Base-by-base conservation (phyloP, 2,888 invertebrate genomes). In the Mimas tiliae region DNA sequence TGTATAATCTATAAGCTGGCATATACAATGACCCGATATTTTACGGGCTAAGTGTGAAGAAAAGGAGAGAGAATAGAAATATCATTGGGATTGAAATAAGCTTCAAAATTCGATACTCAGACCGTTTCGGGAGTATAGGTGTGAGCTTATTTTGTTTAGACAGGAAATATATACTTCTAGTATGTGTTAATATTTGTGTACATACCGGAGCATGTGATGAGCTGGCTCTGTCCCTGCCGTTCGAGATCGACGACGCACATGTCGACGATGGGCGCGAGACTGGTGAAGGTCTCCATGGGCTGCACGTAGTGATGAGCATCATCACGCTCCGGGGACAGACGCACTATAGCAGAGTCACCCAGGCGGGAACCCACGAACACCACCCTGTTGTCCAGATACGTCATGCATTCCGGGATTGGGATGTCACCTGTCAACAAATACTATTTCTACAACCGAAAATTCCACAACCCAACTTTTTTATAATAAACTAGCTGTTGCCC, bases 241-340 rank as follows among this genome's bases (percentile, higher is more conserved):
- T 99, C 99, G 70, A 99, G 94, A 91, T 99, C 99, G 1, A 99
- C 99, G 0, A 99, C 98, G 73, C 98, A 98, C 97, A 99, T 99
- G 87, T 99, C 99, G 27, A 99, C 96, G 75, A 99, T 99, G 0
- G 99, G 99, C 4, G 99, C 99, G 53, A 99, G 94, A 91, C 99
- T 99, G 34, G 98, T 98, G 90, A 98, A 99, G 14, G 96, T 97
- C 91, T 99, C 99, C 97, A 99, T 97, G 0, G 97, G 96, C 76
- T 97, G 97, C 27, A 99, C 98, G 85, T 98, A 99, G 8, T 98
- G 98, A 11, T 97, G 97, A 73, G 94, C 95, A 64, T 98, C 98
- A 84, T 98, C 98, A 0, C 97, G 94, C 69, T 96, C 95, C 0
- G 97, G 96, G 74, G 97, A 97, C 66, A 99, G 94, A 80, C 98